Evolutionary conservation across 2,888 invertebrate genomes (phyloP), one percentile per base, ranked within the genome.

Genomic region (Dorcus parallelipipedus): DNA sequence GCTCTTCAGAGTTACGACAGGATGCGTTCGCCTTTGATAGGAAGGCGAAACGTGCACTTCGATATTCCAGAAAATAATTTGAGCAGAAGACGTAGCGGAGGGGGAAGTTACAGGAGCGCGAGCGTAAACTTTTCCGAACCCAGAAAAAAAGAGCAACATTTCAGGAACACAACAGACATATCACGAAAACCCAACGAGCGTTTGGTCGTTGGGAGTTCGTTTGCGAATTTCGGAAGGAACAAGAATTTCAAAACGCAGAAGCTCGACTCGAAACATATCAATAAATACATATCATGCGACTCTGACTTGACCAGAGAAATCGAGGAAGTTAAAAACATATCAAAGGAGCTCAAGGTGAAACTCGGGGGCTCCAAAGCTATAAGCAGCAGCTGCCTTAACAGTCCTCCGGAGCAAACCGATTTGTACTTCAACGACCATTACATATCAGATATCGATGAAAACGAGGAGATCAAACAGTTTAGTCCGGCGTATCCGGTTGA

Each of bases 371-470:
- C 47, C 48, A 52, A 60, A 54, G 9, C 17, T 53, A 5, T 56
- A 57, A 20, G 61, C 54, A 20, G 23, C 33, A 9, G 9, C 33
- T 9, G 8, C 14, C 26, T n/a, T 33, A 33, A 33, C 7, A 6
- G 45, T 10, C 40, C 55, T 5, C 47, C 45, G 4, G 58, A 54
- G 26, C 49, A 38, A 23, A 42, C 26, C 17, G 56, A 56, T 48
- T 42, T 54, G 8, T 56, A 50, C 26, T 74, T 70, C 59, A 78
- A 77, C 59, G 78, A 78, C 45, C 76, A 77, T 58, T 78, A 77
- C 66, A 78, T 78, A 62, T 77, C 77, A 7, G 78, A 78, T 58
- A 78, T 78, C 49, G 78, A 78, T 59, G 78, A 78, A 65, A 77
- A 77, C 58, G 77, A 77, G 63, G 77, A 77, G 56, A 75, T 75